Evolutionary conservation across 92 coral and sea anemone genomes (phyloP), one percentile per base, ranked within the genome.

Genomic region (Heliopora coerulea): DNA sequence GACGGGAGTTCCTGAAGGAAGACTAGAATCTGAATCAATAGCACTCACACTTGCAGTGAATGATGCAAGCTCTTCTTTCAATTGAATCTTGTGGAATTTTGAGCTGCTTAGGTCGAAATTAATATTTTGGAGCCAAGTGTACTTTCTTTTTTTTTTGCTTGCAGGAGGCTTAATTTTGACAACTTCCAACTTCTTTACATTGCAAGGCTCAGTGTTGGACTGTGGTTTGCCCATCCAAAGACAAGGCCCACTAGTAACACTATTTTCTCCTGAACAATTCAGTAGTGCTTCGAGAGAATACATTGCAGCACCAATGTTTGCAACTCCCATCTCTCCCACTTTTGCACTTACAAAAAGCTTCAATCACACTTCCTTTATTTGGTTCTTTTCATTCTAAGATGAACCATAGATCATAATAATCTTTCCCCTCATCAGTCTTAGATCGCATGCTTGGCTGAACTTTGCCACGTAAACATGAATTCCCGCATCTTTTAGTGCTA

Each of bases 391-490:
- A 80, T 62, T 83, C 87, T 17, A 83, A 61, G 41, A 74, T 79
- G 39, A 83, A 83, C 84, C 84, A 84, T 21, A 84, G 78, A 50
- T 79, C 84, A 41, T 84, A 84, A 24, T 49, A 58, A 14, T 79
- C 72, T 68, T 72, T 79, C 40, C 88, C 88, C 26, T 79, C 84
- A 26, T 84, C 88, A 23, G 88, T 79, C 61, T 84, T 72, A n/a
- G 59, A 23, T 58, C 61, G 80, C 88, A 84, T 83, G 73, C 69
- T 79, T 11, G 84, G 80, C 19, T 73, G 75, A 62, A 84, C 88
- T 50, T 79, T 63, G 6, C 88, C 56, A 84, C 85, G 31, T 80
- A 73, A 32, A 87, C 91, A 76, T 83, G 86, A 56, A 87, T 65
- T 48, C 85, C 91, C 34, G 64, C 83, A 29, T 75, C 62, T 39